These are phyloP conservation scores for Drosophila arawakana DNA, from an alignment of 1,140 invertebrate genomes.

Conservation along the genomic window DNA sequence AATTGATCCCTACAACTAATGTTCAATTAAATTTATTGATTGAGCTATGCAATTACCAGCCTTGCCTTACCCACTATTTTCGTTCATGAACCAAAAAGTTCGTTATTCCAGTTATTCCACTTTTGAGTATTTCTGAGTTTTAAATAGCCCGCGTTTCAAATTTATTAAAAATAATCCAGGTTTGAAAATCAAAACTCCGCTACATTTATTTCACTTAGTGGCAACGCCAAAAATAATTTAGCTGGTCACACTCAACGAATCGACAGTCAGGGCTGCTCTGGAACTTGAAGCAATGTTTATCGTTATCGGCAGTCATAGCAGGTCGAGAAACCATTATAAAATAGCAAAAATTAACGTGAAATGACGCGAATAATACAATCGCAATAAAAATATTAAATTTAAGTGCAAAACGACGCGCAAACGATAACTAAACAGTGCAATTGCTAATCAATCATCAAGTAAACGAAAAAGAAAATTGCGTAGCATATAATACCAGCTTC, in stretches of 20 bases:
- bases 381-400: slow-evolving; percentile 52
- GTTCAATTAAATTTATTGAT: slow-evolving; percentile 10
- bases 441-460: slow-evolving; percentile 10
- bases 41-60: not conserved
- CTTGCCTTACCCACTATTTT: not conserved
- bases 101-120: no score
- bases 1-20: not conserved
- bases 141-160: not conserved
- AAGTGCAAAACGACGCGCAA: slow-evolving; percentile 48
- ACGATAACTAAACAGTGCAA: slow-evolving; percentile 48
- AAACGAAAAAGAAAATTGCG: slow-evolving; percentile 17
- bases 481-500: slow-evolving; percentile 53
- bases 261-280: slow-evolving; percentile 20
- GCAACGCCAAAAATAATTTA: not conserved
- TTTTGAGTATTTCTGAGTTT: no score
- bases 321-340: slow-evolving; percentile 57
- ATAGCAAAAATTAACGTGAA: slow-evolving; percentile 58
- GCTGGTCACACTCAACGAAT: slow-evolving; percentile 21
- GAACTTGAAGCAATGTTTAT: slow-evolving; percentile 21
- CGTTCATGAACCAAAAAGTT: not conserved
- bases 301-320: slow-evolving; percentile 50
- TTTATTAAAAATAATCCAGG: not conserved
- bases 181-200: not conserved
- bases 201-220: not conserved
- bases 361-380: slow-evolving; percentile 66